Conservation (phyloP, 2,888 invertebrate genomes). For the Gibbula magus region DNA sequence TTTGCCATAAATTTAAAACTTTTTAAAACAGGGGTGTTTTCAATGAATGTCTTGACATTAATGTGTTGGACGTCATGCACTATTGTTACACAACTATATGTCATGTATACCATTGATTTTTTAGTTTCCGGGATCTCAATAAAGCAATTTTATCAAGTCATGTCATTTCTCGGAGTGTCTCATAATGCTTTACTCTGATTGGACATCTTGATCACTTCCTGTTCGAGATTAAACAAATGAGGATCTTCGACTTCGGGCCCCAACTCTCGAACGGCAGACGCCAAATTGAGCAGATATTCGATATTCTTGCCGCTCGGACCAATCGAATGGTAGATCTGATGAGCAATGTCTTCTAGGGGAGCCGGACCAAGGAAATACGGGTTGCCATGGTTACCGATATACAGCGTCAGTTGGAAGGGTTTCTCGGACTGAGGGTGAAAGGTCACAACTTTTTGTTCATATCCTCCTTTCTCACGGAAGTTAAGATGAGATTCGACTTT, state of each 20-base stretch:
- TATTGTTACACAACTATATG: too few relatives aligned
- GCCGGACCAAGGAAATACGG: slow-evolving; percentile 87
- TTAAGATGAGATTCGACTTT: slow-evolving; percentile 89
- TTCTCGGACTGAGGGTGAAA: slow-evolving; percentile 81
- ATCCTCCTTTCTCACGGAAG: slow-evolving; percentile 94
- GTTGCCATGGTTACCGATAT: slow-evolving; percentile 89
- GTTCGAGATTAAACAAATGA: slow-evolving; percentile 86
- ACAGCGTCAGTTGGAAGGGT: slow-evolving; percentile 85
- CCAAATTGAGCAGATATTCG: slow-evolving; percentile 92
- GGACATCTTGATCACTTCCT: slow-evolving; percentile 76
- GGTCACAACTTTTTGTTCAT: slow-evolving; percentile 82
- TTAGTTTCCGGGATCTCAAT: too few relatives aligned
- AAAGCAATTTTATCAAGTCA: too few relatives aligned
- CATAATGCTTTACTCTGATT: not conserved
- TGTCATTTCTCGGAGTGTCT: not conserved
- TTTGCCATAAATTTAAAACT: too few relatives aligned
- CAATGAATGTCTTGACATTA: too few relatives aligned
- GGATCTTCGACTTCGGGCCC: slow-evolving; percentile 83
- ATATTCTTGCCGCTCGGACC: slow-evolving; percentile 94
- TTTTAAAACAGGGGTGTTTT: too few relatives aligned
- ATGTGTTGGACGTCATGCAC: too few relatives aligned
- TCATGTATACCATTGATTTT: too few relatives aligned
- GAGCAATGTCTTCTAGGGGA: slow-evolving; percentile 86
- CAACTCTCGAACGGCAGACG: slow-evolving; percentile 84
- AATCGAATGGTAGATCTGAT: slow-evolving; percentile 81